phyloP scores from a whole-genome alignment of 2,888 invertebrate genomes.

The Sesia apiformis region DNA sequence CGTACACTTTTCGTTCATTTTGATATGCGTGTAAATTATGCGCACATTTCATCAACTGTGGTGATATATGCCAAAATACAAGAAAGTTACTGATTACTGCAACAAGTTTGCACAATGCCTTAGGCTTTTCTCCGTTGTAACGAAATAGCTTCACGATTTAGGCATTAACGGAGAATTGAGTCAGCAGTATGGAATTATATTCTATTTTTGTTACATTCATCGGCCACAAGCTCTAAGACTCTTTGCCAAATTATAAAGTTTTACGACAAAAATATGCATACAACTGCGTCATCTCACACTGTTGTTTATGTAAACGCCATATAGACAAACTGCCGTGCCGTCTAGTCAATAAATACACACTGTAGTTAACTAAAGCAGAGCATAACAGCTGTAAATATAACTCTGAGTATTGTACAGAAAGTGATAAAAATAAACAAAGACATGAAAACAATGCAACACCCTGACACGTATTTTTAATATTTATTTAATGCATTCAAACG shows the following conservation, averaged over 20 bases:
- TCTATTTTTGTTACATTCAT: constrained; percentile 57
- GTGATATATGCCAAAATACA: too few relatives aligned
- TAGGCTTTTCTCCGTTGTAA: too few relatives aligned
- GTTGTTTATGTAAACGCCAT: constrained; percentile 21
- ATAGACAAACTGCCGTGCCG: neutral
- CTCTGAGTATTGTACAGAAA: neutral
- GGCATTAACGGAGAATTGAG: too few relatives aligned
- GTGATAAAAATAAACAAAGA: neutral
- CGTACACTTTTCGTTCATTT: too few relatives aligned
- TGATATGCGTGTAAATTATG: too few relatives aligned
- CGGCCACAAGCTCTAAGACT: constrained; percentile 39
- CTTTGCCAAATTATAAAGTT: constrained; percentile 65
- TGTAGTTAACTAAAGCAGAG: neutral
- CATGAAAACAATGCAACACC: neutral
- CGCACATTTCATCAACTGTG: too few relatives aligned
- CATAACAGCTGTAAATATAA: too few relatives aligned
- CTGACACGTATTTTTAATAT: neutral
- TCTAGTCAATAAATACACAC: neutral
- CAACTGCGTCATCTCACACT: constrained; percentile 37
- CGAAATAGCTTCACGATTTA: too few relatives aligned
- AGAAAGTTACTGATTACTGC: too few relatives aligned
- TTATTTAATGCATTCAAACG: neutral
- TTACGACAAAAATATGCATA: constrained; percentile 58
- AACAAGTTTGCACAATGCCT: too few relatives aligned
- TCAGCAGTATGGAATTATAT: too few relatives aligned